A percentile compares a stretch with the other conserved stretches of the same genome.
phyloP scores from a whole-genome alignment of 2,888 invertebrate genomes.

The Caenorhabditis doughertyi region DNA sequence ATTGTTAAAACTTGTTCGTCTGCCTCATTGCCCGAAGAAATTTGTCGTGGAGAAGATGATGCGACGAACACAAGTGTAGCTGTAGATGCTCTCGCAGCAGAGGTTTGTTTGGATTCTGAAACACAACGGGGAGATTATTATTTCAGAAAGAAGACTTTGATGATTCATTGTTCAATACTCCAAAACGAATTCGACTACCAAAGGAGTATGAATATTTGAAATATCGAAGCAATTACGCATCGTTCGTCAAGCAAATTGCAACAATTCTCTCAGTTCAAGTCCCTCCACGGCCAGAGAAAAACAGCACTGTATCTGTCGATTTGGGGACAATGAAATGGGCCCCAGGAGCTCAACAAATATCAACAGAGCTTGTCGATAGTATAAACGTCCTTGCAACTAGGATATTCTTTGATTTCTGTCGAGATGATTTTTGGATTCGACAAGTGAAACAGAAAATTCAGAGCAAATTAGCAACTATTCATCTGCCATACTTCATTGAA shows the following conservation, averaged over 20 bases:
- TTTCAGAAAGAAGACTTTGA: slow-evolving; percentile 48
- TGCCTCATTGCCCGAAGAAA: slow-evolving; percentile 48
- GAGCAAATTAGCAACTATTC: slow-evolving; percentile 91
- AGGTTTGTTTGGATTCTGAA: not conserved
- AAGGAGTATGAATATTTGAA: slow-evolving; percentile 59
- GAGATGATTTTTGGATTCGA: slow-evolving; percentile 87
- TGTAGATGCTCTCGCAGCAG: slow-evolving; percentile 50
- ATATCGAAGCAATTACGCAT: slow-evolving; percentile 61
- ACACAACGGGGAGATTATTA: too few relatives aligned
- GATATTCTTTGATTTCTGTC: slow-evolving; percentile 90
- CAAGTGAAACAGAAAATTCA: slow-evolving; percentile 90
- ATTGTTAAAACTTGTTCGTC: slow-evolving; percentile 54
- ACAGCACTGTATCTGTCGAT: slow-evolving; percentile 68
- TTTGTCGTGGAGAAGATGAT: slow-evolving; percentile 33
- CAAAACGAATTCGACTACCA: slow-evolving; percentile 41
- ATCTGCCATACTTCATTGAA: slow-evolving; percentile 92
- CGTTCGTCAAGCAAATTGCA: slow-evolving; percentile 57
- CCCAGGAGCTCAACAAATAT: slow-evolving; percentile 63
- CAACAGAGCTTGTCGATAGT: slow-evolving; percentile 76
- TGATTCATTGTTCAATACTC: slow-evolving; percentile 51
- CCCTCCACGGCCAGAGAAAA: slow-evolving; percentile 61
- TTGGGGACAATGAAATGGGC: slow-evolving; percentile 72
- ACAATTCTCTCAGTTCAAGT: slow-evolving; percentile 56
- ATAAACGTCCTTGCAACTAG: slow-evolving; percentile 80
- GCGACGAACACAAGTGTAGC: slow-evolving; percentile 43